Evolutionary conservation across 2,113 vertebrate species (phyloP).

Genomic region (Setophaga coronata): DNA sequence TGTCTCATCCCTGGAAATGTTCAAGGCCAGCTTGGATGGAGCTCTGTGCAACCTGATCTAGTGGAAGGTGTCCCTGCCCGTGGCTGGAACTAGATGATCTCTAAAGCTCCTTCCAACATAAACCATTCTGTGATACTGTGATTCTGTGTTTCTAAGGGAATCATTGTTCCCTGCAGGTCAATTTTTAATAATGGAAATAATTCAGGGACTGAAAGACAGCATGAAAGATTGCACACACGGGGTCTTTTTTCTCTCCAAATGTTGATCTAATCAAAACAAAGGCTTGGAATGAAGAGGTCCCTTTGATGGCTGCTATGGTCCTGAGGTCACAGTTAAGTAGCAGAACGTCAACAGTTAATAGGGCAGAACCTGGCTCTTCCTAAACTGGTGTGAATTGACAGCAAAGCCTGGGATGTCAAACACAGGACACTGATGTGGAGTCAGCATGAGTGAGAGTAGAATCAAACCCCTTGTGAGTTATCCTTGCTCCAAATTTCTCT

Average conservation of each 20-base stretch:
- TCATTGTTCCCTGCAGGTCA: neutral
- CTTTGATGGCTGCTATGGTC: neutral
- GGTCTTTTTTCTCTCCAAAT: neutral
- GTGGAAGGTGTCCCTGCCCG: neutral
- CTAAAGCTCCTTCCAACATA: neutral
- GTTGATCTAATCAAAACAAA: neutral
- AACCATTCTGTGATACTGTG: neutral
- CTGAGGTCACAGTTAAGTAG: neutral
- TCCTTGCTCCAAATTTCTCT: neutral
- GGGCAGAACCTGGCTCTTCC: neutral
- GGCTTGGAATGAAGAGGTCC: neutral
- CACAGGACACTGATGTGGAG: neutral
- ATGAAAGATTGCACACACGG: neutral
- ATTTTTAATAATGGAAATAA: neutral
- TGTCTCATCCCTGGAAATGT: neutral
- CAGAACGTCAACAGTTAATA: neutral
- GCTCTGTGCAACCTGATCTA: neutral
- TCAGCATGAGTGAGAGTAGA: neutral
- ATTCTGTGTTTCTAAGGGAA: neutral
- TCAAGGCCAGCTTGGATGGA: neutral
- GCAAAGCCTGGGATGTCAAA: neutral
- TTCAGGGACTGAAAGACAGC: neutral
- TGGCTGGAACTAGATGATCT: neutral
- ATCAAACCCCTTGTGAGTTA: conserved; percentile 2
- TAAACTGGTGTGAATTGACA: neutral